Evolutionary conservation across 1,140 invertebrate genomes (phyloP).

Genomic region (Diuraphis noxia): DNA sequence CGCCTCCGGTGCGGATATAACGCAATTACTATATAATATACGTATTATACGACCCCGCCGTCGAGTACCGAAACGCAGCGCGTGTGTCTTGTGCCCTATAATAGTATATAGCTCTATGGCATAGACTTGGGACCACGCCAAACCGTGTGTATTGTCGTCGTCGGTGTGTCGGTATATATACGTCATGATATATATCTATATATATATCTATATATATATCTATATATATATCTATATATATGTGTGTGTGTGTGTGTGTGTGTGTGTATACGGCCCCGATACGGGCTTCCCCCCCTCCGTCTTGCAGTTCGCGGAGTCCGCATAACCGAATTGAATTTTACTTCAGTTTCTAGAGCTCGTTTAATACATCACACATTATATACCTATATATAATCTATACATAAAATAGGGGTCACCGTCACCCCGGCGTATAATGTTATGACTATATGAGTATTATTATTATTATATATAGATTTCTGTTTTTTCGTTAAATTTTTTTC

Average conservation of each 20-base stretch:
- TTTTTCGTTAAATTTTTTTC: not conserved
- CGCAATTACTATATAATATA: not conserved
- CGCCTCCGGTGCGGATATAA: not conserved
- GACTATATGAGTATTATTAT: not conserved
- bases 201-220: too few relatives aligned
- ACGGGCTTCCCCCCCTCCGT: not conserved
- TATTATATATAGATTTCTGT: not conserved
- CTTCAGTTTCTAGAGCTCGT: not conserved
- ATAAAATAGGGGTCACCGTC: not conserved
- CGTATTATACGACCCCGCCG: not conserved
- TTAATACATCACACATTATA: not conserved
- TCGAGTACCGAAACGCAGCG: not conserved
- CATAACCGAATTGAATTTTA: slow-evolving; percentile 20
- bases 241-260: too few relatives aligned
- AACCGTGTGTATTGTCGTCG: not conserved
- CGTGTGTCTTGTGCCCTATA: not conserved
- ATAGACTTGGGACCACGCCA: not conserved
- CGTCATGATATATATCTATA: too few relatives aligned
- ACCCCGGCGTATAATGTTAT: not conserved
- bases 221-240: too few relatives aligned
- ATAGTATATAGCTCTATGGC: not conserved
- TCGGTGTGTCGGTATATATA: not conserved
- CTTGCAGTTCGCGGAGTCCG: not conserved
- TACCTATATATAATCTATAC: not conserved
- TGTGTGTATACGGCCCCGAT: not conserved